A percentile compares a stretch with the other conserved stretches of the same genome.
These are phyloP conservation scores for Coronaproctus castanopsis DNA, from an alignment of 2,888 invertebrate species.

Conservation along the genomic window DNA sequence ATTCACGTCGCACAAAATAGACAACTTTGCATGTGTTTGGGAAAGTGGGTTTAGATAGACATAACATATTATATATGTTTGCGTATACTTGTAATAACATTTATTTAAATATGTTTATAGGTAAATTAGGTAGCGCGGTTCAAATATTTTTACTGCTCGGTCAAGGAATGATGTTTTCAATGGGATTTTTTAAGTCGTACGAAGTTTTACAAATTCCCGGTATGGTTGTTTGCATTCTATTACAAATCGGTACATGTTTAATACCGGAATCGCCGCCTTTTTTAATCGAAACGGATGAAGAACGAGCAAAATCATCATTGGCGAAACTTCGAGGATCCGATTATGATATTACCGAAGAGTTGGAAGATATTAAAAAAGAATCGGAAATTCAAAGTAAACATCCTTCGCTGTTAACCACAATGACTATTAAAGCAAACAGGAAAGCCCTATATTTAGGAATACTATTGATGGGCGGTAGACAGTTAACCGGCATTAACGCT, in stretches of 20 bases:
- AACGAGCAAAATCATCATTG: not conserved
- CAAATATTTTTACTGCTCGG: not conserved
- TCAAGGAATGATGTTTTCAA: not conserved
- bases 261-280: not conserved
- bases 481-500: not conserved
- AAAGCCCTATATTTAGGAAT: not conserved
- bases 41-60: too few species aligned
- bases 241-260: not conserved
- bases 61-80: too few species aligned
- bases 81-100: too few species aligned
- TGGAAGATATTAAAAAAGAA: not conserved
- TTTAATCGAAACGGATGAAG: not conserved
- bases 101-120: not conserved
- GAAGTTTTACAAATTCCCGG: not conserved
- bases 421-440: not conserved
- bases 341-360: not conserved
- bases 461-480: not conserved
- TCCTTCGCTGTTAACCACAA: not conserved
- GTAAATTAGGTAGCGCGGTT: not conserved
- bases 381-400: not conserved
- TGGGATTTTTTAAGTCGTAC: not conserved
- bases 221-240: not conserved
- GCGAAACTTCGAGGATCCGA: not conserved
- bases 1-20: too few species aligned
- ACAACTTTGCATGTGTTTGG: too few species aligned